Base-by-base conservation (phyloP, 2,888 invertebrate genomes). In the Eupithecia dodoneata region DNA sequence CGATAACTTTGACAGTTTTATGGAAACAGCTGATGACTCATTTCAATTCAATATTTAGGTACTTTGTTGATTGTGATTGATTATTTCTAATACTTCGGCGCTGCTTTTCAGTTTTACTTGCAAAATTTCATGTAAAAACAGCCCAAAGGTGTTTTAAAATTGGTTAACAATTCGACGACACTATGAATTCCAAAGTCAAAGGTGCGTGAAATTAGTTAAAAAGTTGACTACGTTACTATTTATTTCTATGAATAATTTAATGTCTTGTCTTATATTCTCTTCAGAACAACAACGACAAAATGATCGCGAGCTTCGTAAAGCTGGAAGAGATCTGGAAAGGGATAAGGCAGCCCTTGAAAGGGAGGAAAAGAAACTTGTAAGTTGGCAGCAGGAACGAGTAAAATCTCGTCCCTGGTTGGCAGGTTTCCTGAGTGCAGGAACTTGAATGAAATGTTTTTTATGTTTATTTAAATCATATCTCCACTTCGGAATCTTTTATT, bases 301-400 rank as follows among this genome's bases (percentile, higher is more conserved):
- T 95, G 98, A 99, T 86, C 96, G 97, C 77, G 96, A 97, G 72
- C 92, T 99, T 42, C 96, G 97, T 10, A 98, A 97, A 93, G 98
- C 98, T 13, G 96, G 97, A 10, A 95, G 99, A 82, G 98, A 98
- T 84, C 95, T 99, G 82, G 98, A 98, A 80, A 95, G 98, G 80
- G 99, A 99, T 88, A 96, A 97, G 83, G 94, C 96, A 74, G 96
- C 97, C 80, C 91, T 99, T 83, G 99, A 99, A 89, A 96, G 97
- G 83, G 98, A 99, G 90, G 99, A 99, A 89, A 98, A 98, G 83
- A 98, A 98, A 95, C 91, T 99, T 90, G 98, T 98, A 91, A 91
- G 93, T 77, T 55, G 41, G 3, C 18, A 47, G 9, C 30, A 30
- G 30, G 30, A 30, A 30, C 30, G 30, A 30, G 30, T 30, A 30